These are phyloP conservation scores for Chlorospingus flavigularis DNA, from an alignment of 2,797 vertebrate species.

Conservation along the genomic window DNA sequence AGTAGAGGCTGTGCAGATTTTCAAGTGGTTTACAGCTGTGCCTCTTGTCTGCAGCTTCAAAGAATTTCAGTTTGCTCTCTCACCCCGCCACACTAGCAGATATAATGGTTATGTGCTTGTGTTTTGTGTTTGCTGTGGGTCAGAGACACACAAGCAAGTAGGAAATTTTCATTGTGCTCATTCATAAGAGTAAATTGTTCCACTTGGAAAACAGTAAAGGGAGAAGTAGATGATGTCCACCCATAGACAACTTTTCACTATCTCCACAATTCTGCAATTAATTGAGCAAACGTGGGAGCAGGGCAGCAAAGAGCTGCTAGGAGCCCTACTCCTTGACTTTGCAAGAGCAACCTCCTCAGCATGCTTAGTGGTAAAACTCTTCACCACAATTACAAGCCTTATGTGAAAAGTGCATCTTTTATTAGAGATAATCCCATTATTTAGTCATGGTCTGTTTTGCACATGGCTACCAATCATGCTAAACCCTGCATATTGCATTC, in stretches of 20 bases:
- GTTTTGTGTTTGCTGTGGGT: not conserved
- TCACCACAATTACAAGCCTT: not conserved
- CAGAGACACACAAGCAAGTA: not conserved
- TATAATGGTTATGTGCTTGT: not conserved
- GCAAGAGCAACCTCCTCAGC: not conserved
- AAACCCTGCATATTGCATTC: not conserved
- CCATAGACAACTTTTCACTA: not conserved
- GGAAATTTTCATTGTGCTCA: not conserved
- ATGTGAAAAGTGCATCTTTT: not conserved
- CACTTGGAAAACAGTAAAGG: not conserved
- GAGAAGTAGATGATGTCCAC: not conserved
- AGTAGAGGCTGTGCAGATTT: not conserved
- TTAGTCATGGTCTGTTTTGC: not conserved
- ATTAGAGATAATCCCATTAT: not conserved
- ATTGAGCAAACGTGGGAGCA: not conserved
- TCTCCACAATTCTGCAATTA: fast-evolving
- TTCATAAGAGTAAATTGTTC: not conserved
- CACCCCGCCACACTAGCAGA: not conserved
- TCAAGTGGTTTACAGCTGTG: not conserved
- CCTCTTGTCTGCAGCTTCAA: not conserved
- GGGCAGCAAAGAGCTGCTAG: not conserved
- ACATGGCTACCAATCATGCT: not conserved
- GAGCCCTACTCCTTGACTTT: not conserved
- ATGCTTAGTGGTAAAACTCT: not conserved
- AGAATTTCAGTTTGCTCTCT: not conserved